phyloP scores from a whole-genome alignment of 2,888 invertebrate genomes.

The Macropis europaea region DNA sequence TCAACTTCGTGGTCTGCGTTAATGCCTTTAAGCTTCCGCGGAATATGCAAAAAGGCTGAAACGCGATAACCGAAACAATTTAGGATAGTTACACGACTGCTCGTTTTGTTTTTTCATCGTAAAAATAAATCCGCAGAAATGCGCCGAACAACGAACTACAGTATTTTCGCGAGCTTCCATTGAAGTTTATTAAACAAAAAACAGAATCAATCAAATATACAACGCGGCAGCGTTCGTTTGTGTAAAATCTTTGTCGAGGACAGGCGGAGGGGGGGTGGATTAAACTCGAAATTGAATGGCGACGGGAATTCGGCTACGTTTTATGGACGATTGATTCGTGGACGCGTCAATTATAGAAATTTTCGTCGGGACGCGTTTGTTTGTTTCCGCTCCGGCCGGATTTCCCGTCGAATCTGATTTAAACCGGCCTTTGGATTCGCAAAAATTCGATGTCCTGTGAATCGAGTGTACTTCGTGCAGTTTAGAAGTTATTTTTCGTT shows the following conservation, averaged over 20 bases:
- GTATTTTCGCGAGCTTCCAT: no score
- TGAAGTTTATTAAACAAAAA: neutral
- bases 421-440: no score
- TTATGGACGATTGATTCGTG: conserved; percentile 7
- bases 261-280: neutral
- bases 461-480: no score
- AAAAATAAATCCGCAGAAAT: no score
- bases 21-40: conserved; percentile 10
- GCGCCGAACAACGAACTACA: no score
- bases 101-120: neutral
- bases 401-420: neutral
- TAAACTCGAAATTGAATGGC: conserved; percentile 9
- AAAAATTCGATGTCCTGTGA: no score
- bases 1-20: neutral
- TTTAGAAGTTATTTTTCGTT: no score
- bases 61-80: conserved; percentile 24
- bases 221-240: neutral
- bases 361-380: conserved; percentile 6
- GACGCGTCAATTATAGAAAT: conserved; percentile 17
- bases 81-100: neutral
- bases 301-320: neutral
- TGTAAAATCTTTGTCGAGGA: neutral
- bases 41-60: neutral
- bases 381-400: neutral
- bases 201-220: conserved; percentile 23